Evolutionary conservation across 1,140 invertebrate genomes (phyloP), one percentile per base, ranked within the genome.

Genomic region (Philopotamus ludificatus): DNA sequence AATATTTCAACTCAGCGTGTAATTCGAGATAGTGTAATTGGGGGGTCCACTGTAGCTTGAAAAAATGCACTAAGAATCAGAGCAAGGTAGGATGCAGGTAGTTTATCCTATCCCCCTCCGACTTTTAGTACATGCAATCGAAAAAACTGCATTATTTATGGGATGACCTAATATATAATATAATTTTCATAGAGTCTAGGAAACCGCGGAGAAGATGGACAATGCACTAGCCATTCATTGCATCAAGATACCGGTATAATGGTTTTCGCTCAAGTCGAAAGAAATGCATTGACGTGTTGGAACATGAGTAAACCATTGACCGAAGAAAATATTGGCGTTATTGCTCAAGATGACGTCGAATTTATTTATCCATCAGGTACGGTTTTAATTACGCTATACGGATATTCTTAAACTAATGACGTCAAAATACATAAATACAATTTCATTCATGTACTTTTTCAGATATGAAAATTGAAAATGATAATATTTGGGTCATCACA

Each of bases 211-310:
- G 73, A 74, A 0, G 73, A 77, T 16, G 83, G 79, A 1, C 88
- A 90, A 72, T 83, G 84, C 0, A 81, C 85, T 1, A 84, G 88
- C 70, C 85, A 85, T 67, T 79, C 74, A 15, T 80, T 81, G 22
- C 86, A 90, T 71, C 71, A 74, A 2, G 67, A 75, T 9, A 83
- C 82, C 1, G 79, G 81, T 0, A 82, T 87, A 28, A 73, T 89
- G 7, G 89, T 89, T 74, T 86, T 85, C 58, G 82, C 84, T 0
- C 86, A 89, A 70, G 76, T 89, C n/a, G 85, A 83, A 4, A 79
- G 75, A 41, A 85, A 88, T 71, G 85, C 84, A 0, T 76, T 90
- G 0, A 84, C 86, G 1, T 91, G 89, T 67, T 91, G 89, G 89
- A 87, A 89, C 65, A 83, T 80, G 0, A 77, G 74, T 0, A 75